Conservation (phyloP, 2,797 vertebrate genomes). For the Ceryle rudis region DNA sequence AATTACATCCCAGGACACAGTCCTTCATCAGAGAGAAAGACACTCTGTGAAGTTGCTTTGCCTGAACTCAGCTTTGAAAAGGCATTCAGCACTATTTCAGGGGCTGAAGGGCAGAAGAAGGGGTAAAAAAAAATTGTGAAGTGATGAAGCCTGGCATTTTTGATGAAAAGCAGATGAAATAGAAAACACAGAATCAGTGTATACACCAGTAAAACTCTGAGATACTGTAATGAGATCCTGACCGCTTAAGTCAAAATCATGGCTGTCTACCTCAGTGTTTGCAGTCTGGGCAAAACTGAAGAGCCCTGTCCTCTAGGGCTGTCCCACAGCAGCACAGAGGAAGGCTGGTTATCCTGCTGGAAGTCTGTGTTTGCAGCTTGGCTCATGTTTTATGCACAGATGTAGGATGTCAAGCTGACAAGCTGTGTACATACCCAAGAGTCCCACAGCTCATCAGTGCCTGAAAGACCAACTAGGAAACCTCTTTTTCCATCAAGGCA, state of each 20-base stretch:
- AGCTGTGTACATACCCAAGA: background rate
- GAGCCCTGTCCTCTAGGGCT: background rate
- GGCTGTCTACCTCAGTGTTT: background rate
- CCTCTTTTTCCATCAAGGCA: rapidly evolving
- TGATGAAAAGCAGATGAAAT: background rate
- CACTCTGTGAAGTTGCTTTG: rapidly evolving
- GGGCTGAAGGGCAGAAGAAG: background rate
- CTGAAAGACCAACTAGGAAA: background rate
- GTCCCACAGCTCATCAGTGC: background rate
- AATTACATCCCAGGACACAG: background rate
- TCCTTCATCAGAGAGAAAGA: rapidly evolving
- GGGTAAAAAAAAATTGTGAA: rapidly evolving
- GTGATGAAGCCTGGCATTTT: background rate
- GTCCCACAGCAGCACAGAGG: background rate
- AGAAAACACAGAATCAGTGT: background rate
- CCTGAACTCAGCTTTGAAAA: background rate
- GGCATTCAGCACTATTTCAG: background rate
- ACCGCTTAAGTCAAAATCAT: background rate
- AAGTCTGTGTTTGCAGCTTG: background rate
- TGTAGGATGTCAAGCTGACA: background rate
- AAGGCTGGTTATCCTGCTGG: background rate
- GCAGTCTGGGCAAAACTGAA: background rate
- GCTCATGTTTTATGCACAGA: background rate
- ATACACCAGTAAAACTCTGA: background rate
- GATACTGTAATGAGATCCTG: background rate